phyloP scores from a whole-genome alignment of 2,888 invertebrate genomes.

The Dicyrtomina minuta region DNA sequence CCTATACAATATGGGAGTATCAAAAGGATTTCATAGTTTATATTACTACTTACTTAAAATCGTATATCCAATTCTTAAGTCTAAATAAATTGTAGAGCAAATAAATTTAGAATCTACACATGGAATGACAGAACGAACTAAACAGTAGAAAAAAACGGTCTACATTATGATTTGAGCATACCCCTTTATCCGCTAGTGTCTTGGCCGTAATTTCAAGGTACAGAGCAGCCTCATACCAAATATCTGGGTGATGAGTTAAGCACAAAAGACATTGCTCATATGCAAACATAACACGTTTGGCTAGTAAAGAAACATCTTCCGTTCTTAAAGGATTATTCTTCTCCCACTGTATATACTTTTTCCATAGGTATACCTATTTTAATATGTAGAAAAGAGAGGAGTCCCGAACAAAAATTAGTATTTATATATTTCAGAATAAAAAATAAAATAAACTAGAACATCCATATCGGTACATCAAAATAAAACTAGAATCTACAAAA shows the following conservation, averaged over 20 bases:
- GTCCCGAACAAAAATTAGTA: neutral
- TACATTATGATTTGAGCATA: conserved; percentile 59
- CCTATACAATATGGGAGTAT: conserved; percentile 61
- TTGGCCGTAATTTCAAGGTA: conserved; percentile 94
- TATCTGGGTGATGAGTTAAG: conserved; percentile 94
- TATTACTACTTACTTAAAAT: neutral
- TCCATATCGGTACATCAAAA: too few species aligned
- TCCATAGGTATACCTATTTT: conserved; percentile 90
- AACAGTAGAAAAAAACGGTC: neutral
- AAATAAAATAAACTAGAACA: neutral
- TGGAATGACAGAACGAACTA: too few species aligned
- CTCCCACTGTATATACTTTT: conserved; percentile 97
- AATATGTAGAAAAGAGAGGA: neutral
- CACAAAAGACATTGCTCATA: conserved; percentile 97
- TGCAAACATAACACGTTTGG: conserved; percentile 95
- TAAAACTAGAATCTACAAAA: too few species aligned
- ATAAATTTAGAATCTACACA: too few species aligned
- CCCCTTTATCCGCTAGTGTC: conserved; percentile 90
- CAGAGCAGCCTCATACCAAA: conserved; percentile 98
- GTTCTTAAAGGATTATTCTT: conserved; percentile 93
- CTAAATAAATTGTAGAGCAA: too few species aligned
- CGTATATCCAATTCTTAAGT: too few species aligned
- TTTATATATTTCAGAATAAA: neutral
- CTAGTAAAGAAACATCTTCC: conserved; percentile 91
- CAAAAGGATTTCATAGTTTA: neutral